Percentiles rank a stretch among this genome's conserved stretches.
These are phyloP conservation scores for Chymomyza procnemis DNA, from an alignment of 2,888 invertebrate species.

Conservation along the genomic window DNA sequence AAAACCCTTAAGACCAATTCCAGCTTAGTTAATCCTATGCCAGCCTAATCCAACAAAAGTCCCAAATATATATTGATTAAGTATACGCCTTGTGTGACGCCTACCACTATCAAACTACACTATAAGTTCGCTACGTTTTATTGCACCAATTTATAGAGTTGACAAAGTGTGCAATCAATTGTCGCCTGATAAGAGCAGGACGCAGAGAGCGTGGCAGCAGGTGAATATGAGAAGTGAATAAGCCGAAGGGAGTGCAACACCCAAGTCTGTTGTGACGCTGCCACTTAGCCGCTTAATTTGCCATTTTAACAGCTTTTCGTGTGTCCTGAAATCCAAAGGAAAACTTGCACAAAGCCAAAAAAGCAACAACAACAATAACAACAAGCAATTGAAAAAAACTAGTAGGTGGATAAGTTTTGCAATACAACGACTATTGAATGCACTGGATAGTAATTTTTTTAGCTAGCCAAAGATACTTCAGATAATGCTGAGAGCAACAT, in stretches of 20 bases:
- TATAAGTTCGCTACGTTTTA: too few relatives aligned
- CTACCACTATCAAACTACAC: not conserved
- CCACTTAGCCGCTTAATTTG: slow-evolving; percentile 25
- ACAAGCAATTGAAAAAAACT: not conserved
- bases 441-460: too few relatives aligned
- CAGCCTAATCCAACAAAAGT: not conserved
- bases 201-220: not conserved
- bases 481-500: too few relatives aligned
- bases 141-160: not conserved
- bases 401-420: too few relatives aligned
- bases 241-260: not conserved
- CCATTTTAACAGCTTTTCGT: slow-evolving; percentile 42
- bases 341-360: slow-evolving; percentile 19
- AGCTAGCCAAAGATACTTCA: too few relatives aligned
- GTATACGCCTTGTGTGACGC: not conserved
- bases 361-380: slow-evolving; percentile 32
- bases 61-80: not conserved
- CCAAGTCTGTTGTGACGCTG: slow-evolving; percentile 25
- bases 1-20: too few relatives aligned
- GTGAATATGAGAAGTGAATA: too few relatives aligned
- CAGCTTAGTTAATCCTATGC: too few relatives aligned
- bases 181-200: not conserved
- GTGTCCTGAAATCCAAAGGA: slow-evolving; percentile 12
- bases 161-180: not conserved
- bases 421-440: too few relatives aligned